Evolutionary conservation across 2,797 vertebrate species (phyloP).

Genomic region (Danio choprae): DNA sequence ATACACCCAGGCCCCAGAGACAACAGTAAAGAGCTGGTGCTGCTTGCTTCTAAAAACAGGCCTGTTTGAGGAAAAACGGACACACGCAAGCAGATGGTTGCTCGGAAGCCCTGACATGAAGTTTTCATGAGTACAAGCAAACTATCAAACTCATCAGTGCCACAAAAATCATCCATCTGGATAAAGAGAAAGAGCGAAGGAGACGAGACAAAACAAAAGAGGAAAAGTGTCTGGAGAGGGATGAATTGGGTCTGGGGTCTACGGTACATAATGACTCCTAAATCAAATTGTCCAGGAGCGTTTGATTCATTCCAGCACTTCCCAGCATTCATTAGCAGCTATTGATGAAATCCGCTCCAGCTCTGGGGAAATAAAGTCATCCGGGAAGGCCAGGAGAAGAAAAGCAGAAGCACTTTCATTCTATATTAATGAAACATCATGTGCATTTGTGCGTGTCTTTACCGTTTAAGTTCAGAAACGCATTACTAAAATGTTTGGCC

Average conservation of each 20-base stretch:
- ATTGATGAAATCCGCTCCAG: constrained; percentile 14
- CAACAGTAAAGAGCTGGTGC: not conserved
- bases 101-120: constrained; percentile 10
- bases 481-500: not conserved
- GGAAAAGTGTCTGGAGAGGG: not conserved
- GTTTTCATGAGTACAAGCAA: constrained; percentile 36
- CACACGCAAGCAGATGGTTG: constrained; percentile 23
- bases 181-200: not conserved
- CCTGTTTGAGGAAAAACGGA: not conserved
- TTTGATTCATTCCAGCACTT: constrained; percentile 30
- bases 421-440: constrained; percentile 30
- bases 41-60: constrained; percentile 3
- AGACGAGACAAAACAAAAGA: not conserved
- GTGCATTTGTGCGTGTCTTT: not conserved
- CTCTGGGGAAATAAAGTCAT: constrained; percentile 32
- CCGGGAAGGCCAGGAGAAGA: constrained; percentile 12
- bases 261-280: constrained; percentile 8
- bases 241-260: constrained; percentile 12
- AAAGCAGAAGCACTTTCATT: not conserved
- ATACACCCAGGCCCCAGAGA: constrained; percentile 20
- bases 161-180: constrained; percentile 8
- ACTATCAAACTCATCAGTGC: constrained; percentile 14
- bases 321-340: constrained; percentile 17
- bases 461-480: not conserved
- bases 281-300: constrained; percentile 3